Base-by-base conservation (phyloP, 2,888 invertebrate genomes). In the Prenolepis imparis region DNA sequence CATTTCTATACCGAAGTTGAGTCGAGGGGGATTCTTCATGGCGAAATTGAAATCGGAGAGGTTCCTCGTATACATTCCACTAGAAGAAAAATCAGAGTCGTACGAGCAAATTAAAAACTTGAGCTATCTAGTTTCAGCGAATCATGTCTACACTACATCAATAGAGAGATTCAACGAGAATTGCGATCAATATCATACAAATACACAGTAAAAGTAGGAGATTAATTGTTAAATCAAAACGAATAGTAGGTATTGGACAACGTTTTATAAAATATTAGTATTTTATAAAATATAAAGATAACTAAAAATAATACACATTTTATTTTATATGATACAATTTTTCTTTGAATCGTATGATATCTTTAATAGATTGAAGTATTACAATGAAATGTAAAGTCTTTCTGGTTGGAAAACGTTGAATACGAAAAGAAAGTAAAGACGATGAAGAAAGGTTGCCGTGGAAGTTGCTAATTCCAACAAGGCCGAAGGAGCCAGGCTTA, bases 1-100 rank as follows among this genome's bases (percentile, higher is more conserved):
- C 91, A 92, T 93, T 93, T 93, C 93, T 93, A 92, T 93, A 93
- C 92, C 85, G 74, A 52, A 59, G 67, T 24, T 75, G 61, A 86
- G 89, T 91, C 90, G 90, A 91, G 92, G 90, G 90, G 90, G 90
- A 90, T 91, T 91, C 91, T 91, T 92, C 90, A 89, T 89, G 90
- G 90, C 90, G 90, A 93, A 93, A 93, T 93, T 93, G 93, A 93
- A 93, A 93, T 93, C 93, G 90, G 92, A 93, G 93, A 92, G 92
- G 88, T 91, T 89, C 87, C 90, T 87, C 86, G 75, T 68, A 86
- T 73, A 81, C 83, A 85, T 82, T 80, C 84, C 86, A 64, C 57
- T 67, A 80, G 86, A 89, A 87, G 80, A 86, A 86, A 89, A 90
- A 86, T 90, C 87, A 86, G 90, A 90, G 89, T 88, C 88, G 83